These are phyloP conservation scores for Omphaloscelis lunosa DNA, from an alignment of 2,888 invertebrate species.

Conservation along the genomic window DNA sequence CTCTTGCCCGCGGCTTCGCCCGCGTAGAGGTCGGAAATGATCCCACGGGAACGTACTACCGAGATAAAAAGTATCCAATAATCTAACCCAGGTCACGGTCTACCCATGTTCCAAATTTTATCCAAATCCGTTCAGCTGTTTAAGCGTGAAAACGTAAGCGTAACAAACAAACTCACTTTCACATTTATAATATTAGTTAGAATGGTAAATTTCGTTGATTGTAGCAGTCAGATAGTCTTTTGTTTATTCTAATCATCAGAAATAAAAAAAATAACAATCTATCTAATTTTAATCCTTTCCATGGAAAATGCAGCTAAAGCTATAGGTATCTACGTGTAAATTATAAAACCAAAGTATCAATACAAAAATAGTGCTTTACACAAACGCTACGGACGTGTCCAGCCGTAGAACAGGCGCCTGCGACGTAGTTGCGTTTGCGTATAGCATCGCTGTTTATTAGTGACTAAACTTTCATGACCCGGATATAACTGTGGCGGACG, in stretches of 20 bases:
- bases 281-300: neutral
- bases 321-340: neutral
- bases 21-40: too few species aligned
- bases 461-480: conserved; percentile 41
- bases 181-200: too few species aligned
- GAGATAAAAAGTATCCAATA: too few species aligned
- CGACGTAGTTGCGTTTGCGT: conserved; percentile 15
- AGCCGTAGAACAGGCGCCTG: neutral
- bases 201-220: neutral
- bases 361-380: too few species aligned
- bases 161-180: too few species aligned
- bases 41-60: too few species aligned
- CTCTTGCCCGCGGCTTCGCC: too few species aligned
- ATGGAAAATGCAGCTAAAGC: neutral
- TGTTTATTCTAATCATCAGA: neutral
- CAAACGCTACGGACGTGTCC: neutral
- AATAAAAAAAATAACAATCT: too few species aligned
- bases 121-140: too few species aligned
- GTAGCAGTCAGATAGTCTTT: neutral
- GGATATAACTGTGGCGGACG: conserved; percentile 4
- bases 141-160: too few species aligned
- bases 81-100: too few species aligned
- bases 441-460: conserved; percentile 39
- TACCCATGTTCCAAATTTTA: too few species aligned
- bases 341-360: neutral